These are phyloP conservation scores for Acipenser ruthenus DNA, from an alignment of 2,797 vertebrate species.

Conservation along the genomic window DNA sequence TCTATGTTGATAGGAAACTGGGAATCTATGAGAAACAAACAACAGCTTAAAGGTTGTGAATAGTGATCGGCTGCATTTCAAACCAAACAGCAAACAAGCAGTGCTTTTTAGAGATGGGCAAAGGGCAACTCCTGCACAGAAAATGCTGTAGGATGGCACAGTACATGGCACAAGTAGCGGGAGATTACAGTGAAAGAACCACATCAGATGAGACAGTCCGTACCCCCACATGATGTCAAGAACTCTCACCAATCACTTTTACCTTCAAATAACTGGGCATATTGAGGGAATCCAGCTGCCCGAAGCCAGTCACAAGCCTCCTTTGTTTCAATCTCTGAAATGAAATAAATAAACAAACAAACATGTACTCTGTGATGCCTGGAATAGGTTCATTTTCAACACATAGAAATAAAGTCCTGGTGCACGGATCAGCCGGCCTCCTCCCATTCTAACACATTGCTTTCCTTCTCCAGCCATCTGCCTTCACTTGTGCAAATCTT, in stretches of 20 bases:
- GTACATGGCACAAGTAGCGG: no score
- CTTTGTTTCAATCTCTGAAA: slow-evolving; percentile 79
- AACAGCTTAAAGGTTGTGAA: not conserved
- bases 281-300: slow-evolving; percentile 81
- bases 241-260: slow-evolving; percentile 26
- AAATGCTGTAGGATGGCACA: no score
- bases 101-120: no score
- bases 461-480: slow-evolving; percentile 23
- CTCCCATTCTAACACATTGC: slow-evolving; percentile 10
- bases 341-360: slow-evolving; percentile 35
- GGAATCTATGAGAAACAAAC: slow-evolving; percentile 52
- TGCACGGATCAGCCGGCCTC: slow-evolving; percentile 8
- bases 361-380: slow-evolving; percentile 14
- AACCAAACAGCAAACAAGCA: no score
- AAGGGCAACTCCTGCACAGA: no score
- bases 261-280: slow-evolving; percentile 78
- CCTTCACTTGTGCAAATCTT: slow-evolving; percentile 15
- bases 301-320: slow-evolving; percentile 80
- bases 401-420: slow-evolving; percentile 35
- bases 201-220: no score
- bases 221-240: no score
- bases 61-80: no score
- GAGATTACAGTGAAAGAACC: no score
- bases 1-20: slow-evolving; percentile 71
- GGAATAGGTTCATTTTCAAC: slow-evolving; percentile 34